phyloP scores from a whole-genome alignment of 2,888 invertebrate species.

The Psococerastis gibbosa region DNA sequence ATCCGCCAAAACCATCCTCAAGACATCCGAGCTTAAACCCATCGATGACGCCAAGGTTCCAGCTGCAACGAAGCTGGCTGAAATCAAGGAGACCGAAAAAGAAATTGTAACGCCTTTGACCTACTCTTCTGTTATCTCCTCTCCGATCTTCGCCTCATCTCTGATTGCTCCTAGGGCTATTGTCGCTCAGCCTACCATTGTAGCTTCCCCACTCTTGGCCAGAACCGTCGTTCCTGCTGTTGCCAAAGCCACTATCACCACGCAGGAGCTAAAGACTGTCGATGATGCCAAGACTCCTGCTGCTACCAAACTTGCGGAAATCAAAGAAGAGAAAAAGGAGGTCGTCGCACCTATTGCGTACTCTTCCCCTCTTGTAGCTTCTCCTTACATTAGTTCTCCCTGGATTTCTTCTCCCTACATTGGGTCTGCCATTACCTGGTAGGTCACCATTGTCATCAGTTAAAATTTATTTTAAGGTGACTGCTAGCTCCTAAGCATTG shows the following conservation, averaged over 20 bases:
- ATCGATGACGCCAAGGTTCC: conserved; percentile 16
- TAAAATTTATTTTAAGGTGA: too few relatives aligned
- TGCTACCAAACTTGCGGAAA: conserved; percentile 15
- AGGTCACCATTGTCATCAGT: too few relatives aligned
- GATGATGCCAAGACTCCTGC: conserved; percentile 17
- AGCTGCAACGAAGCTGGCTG: conserved; percentile 16
- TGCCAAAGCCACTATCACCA: conserved; percentile 17
- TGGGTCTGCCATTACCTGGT: too few relatives aligned
- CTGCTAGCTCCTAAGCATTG: too few relatives aligned
- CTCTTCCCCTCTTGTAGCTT: neutral
- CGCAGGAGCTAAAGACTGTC: conserved; percentile 15
- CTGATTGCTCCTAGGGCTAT: conserved; percentile 11
- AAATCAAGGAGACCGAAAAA: conserved; percentile 15
- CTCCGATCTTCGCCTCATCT: conserved; percentile 2
- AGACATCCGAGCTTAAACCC: conserved; percentile 15
- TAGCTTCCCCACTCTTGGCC: neutral
- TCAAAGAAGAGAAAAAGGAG: conserved; percentile 15
- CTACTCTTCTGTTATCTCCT: neutral
- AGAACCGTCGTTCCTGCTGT: neutral
- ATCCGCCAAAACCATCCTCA: conserved; percentile 18
- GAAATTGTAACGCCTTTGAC: conserved; percentile 14
- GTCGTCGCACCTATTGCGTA: conserved; percentile 11
- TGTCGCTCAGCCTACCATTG: conserved; percentile 10
- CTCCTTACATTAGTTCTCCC: neutral
- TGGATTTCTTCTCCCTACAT: too few relatives aligned